phyloP scores from a whole-genome alignment of 2,113 vertebrate genomes.

The Felis chaus region DNA sequence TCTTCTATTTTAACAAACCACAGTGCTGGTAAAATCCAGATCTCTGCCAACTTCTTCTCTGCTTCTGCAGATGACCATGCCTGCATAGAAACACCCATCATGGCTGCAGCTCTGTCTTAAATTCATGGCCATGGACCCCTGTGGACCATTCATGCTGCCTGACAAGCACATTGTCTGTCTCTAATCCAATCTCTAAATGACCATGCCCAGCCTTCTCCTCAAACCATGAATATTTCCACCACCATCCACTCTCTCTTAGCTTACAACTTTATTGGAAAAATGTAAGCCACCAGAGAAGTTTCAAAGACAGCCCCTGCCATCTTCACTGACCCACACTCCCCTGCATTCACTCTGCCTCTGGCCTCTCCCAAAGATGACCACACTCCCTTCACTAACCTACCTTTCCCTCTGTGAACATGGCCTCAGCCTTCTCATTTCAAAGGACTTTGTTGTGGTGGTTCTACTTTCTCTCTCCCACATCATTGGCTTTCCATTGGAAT shows the following conservation, averaged over 20 bases:
- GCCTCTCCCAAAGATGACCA: background rate
- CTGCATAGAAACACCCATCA: background rate
- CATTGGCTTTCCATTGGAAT: too few relatives aligned
- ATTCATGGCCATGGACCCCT: background rate
- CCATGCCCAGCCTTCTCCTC: background rate
- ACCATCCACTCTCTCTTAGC: background rate
- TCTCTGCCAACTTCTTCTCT: background rate
- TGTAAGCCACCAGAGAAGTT: background rate
- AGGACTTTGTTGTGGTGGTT: background rate
- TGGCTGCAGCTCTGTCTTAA: background rate
- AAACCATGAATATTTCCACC: background rate
- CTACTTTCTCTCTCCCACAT: background rate
- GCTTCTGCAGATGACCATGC: background rate
- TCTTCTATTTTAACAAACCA: background rate
- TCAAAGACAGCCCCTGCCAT: background rate
- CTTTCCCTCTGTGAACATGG: fast-evolving
- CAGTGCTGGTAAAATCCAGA: background rate
- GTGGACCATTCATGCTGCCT: background rate
- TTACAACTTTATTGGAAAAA: background rate
- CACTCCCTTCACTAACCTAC: background rate
- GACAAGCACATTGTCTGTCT: background rate
- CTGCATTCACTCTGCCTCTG: background rate
- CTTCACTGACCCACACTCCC: too few relatives aligned
- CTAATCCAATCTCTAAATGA: background rate
- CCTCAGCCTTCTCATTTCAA: background rate